phyloP scores from a whole-genome alignment of 2,888 invertebrate species.

The Sialis lutaria region DNA sequence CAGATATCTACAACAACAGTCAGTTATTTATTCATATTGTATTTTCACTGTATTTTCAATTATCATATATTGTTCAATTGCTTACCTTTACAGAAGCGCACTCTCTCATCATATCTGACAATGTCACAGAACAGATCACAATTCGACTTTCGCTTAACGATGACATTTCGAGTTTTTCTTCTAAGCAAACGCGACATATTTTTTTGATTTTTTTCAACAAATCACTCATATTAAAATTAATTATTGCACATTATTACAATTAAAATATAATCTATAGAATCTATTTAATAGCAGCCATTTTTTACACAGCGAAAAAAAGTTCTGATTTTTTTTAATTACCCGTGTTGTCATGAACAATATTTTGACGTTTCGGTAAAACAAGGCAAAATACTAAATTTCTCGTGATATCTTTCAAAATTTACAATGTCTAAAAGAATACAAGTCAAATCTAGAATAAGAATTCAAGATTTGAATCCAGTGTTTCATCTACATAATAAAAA shows the following conservation, averaged over 20 bases:
- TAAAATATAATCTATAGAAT: neutral
- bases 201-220: neutral
- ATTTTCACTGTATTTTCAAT: neutral
- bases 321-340: neutral
- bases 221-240: neutral
- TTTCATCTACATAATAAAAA: slow-evolving; percentile 58
- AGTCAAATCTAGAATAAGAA: neutral
- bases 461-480: slow-evolving; percentile 21
- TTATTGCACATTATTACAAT: neutral
- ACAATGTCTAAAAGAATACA: neutral
- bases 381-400: too few relatives aligned
- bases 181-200: slow-evolving; percentile 4
- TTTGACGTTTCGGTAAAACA: neutral
- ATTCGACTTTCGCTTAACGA: neutral
- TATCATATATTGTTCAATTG: neutral
- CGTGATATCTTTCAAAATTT: neutral
- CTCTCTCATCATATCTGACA: slow-evolving; percentile 1
- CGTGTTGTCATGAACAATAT: neutral
- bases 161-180: neutral
- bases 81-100: slow-evolving; percentile 4
- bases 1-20: neutral
- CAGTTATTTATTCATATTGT: too few relatives aligned
- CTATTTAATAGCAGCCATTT: neutral
- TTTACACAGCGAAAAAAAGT: neutral
- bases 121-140: neutral